A percentile compares a stretch with the other conserved stretches of the same genome.
Evolutionary conservation across 2,888 invertebrate species (phyloP).

Genomic region (Drosophila heteroneura): DNA sequence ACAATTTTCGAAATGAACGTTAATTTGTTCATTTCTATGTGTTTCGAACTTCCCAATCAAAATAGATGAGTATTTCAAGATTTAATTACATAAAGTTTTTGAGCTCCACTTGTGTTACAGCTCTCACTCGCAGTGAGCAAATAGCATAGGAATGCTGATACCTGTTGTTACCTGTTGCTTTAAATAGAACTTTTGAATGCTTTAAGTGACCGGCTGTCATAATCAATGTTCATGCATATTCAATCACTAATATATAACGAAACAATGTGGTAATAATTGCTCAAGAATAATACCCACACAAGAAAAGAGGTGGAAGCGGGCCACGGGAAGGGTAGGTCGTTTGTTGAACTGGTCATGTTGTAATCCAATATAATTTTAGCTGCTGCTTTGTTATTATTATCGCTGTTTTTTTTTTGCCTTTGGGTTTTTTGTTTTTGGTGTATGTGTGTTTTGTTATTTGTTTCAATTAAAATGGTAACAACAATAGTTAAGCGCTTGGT

Average conservation of each 20-base stretch:
- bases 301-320: not conserved
- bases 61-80: not conserved
- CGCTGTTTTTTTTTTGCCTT: slow-evolving; percentile 34
- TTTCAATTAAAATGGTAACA: slow-evolving; percentile 76
- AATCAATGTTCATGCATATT: slow-evolving; percentile 72
- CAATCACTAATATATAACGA: slow-evolving; percentile 56
- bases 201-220: slow-evolving; percentile 69
- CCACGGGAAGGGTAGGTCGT: slow-evolving; percentile 23
- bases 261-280: slow-evolving; percentile 72
- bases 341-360: slow-evolving; percentile 61
- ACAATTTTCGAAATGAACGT: not conserved
- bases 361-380: slow-evolving; percentile 71
- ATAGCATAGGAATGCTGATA: slow-evolving; percentile 47
- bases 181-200: slow-evolving; percentile 61
- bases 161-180: slow-evolving; percentile 30
- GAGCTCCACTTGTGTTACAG: slow-evolving; percentile 16
- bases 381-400: slow-evolving; percentile 60
- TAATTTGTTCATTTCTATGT: not conserved
- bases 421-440: slow-evolving; percentile 27
- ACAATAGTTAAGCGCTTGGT: slow-evolving; percentile 63
- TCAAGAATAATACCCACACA: slow-evolving; percentile 56
- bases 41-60: not conserved
- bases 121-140: slow-evolving; percentile 41
- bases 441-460: slow-evolving; percentile 47
- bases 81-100: not conserved